These are phyloP conservation scores for Piaya cayana DNA, from an alignment of 2,113 vertebrate species.

Conservation along the genomic window DNA sequence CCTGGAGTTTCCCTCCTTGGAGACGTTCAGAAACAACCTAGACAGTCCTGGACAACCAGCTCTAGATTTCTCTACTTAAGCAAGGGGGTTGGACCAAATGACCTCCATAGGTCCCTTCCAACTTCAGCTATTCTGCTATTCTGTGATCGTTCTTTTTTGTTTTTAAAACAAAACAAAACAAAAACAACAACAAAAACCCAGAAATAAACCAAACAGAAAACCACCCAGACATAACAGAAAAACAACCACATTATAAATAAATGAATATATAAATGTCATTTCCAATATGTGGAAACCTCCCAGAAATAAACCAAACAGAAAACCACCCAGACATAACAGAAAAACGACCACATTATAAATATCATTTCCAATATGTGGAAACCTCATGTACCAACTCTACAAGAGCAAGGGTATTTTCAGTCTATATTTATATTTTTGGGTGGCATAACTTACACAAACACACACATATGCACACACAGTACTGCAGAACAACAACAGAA, in stretches of 20 bases:
- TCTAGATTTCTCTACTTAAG: not conserved
- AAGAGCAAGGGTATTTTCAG: not conserved
- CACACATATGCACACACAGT: not conserved
- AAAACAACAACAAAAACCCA: too few species aligned
- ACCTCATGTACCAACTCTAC: not conserved
- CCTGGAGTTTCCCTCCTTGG: not conserved
- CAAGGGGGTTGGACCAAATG: not conserved
- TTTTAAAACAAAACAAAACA: too few species aligned
- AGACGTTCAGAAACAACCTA: not conserved
- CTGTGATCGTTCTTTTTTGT: too few species aligned
- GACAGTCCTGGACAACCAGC: not conserved
- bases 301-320: not conserved
- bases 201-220: not conserved
- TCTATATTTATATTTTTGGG: not conserved
- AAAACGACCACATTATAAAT: not conserved
- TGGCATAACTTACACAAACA: not conserved
- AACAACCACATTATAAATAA: not conserved
- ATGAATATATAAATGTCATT: too few species aligned
- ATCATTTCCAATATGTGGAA: not conserved
- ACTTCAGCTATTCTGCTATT: not conserved
- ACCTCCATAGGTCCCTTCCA: not conserved
- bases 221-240: not conserved
- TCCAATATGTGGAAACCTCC: not conserved
- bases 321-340: not conserved
- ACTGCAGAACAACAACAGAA: not conserved